Conservation (phyloP, 2,797 vertebrate genomes). For the Sebastes hopkinsi region DNA sequence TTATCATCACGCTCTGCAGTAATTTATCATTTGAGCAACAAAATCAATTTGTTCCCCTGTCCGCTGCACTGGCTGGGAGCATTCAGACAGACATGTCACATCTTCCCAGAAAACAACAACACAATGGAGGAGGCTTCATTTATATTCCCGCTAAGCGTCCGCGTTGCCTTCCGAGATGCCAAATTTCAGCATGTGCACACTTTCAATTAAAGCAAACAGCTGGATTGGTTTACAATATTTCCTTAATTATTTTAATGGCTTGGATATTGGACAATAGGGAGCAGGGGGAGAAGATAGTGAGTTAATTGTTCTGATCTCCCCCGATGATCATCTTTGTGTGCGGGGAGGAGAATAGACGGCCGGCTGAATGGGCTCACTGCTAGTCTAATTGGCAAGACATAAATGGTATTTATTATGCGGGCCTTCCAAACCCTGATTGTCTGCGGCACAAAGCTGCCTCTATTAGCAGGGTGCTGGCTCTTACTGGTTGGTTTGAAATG, state of each 20-base stretch:
- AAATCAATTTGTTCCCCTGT: conserved; percentile 80
- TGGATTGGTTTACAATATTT: conserved; percentile 83
- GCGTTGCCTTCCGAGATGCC: conserved; percentile 55
- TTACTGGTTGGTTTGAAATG: conserved; percentile 77
- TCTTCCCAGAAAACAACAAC: conserved; percentile 66
- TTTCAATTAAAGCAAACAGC: conserved; percentile 82
- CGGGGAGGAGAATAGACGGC: conserved; percentile 75
- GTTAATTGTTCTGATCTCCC: conserved; percentile 84
- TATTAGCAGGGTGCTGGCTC: conserved; percentile 80
- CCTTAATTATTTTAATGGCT: conserved; percentile 84
- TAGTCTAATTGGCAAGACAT: conserved; percentile 83
- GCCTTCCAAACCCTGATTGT: conserved; percentile 80
- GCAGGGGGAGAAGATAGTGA: conserved; percentile 73
- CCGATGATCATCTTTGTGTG: conserved; percentile 80
- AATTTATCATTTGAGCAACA: conserved; percentile 79
- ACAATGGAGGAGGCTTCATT: conserved; percentile 72
- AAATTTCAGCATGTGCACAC: conserved; percentile 69
- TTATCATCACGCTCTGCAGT: conserved; percentile 68
- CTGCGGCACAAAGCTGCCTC: conserved; percentile 79
- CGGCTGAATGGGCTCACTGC: conserved; percentile 77
- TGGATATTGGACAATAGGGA: conserved; percentile 79
- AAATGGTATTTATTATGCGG: conserved; percentile 83
- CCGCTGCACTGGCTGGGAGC: conserved; percentile 63
- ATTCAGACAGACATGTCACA: conserved; percentile 74
- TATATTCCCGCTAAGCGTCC: conserved; percentile 63